phyloP scores from a whole-genome alignment of 2,113 vertebrate genomes.

The Xyrauchen texanus region DNA sequence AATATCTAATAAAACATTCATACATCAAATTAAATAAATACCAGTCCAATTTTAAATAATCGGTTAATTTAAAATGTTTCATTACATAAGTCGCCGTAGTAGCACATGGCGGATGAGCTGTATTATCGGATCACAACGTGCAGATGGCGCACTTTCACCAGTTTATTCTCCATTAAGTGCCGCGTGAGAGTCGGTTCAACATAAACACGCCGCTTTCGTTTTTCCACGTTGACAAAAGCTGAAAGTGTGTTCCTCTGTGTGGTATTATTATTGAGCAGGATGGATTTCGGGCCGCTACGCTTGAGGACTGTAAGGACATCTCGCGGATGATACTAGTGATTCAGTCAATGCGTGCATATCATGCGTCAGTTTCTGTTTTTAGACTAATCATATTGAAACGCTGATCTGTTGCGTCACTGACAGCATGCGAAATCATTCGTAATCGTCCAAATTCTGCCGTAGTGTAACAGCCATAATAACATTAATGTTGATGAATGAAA shows the following conservation, averaged over 20 bases:
- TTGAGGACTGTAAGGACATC: conserved; percentile 78
- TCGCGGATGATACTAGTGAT: conserved; percentile 73
- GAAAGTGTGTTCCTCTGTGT: background rate
- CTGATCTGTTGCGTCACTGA: background rate
- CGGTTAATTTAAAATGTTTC: too few species aligned
- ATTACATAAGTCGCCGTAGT: too few species aligned
- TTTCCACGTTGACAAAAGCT: background rate
- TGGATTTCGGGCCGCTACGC: conserved; percentile 70
- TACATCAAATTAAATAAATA: too few species aligned
- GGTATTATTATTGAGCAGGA: conserved; percentile 28
- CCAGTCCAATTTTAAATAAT: too few species aligned
- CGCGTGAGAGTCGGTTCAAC: background rate
- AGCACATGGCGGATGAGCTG: background rate
- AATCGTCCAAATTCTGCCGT: too few species aligned
- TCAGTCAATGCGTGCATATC: background rate
- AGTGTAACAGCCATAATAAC: too few species aligned
- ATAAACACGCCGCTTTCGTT: background rate
- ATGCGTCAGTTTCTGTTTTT: background rate
- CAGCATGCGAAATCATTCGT: too few species aligned
- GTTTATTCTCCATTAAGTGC: background rate
- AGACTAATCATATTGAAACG: background rate
- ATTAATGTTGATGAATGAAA: too few species aligned
- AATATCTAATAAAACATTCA: too few species aligned
- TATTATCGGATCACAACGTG: conserved; percentile 15
- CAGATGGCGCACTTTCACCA: conserved; percentile 51